These are phyloP conservation scores for Actenoides hombroni DNA, from an alignment of 2,113 vertebrate species.

Conservation along the genomic window DNA sequence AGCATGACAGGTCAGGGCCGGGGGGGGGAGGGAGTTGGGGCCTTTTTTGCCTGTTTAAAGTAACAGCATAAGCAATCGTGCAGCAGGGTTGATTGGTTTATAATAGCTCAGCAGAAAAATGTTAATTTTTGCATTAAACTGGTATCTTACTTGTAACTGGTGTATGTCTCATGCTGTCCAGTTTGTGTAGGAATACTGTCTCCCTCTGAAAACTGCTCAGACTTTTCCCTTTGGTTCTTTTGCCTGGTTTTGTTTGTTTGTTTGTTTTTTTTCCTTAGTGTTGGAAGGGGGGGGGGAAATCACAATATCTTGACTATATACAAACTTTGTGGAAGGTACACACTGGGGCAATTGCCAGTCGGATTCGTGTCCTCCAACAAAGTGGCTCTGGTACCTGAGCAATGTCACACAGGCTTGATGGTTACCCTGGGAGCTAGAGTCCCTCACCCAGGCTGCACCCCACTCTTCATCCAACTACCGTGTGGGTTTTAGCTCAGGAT, in stretches of 20 bases:
- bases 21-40: too few relatives aligned
- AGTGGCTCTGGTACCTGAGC: not conserved
- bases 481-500: not conserved
- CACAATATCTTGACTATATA: too few relatives aligned
- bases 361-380: accelerated
- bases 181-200: not conserved
- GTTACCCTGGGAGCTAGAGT: not conserved
- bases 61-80: not conserved
- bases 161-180: not conserved
- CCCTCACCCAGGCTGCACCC: accelerated
- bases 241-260: not conserved
- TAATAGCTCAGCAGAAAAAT: not conserved
- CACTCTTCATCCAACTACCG: not conserved
- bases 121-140: not conserved
- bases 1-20: not conserved
- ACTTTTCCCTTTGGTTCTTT: not conserved
- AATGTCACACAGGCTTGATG: accelerated
- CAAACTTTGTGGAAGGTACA: not conserved
- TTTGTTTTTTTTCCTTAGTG: not conserved
- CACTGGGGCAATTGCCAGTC: not conserved
- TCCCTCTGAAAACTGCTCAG: not conserved
- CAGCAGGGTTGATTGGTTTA: not conserved
- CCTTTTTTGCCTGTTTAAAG: not conserved
- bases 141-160: not conserved
- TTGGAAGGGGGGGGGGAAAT: too few relatives aligned